Evolutionary conservation across 2,797 vertebrate genomes (phyloP).

Genomic region (Caiman crocodilus): DNA sequence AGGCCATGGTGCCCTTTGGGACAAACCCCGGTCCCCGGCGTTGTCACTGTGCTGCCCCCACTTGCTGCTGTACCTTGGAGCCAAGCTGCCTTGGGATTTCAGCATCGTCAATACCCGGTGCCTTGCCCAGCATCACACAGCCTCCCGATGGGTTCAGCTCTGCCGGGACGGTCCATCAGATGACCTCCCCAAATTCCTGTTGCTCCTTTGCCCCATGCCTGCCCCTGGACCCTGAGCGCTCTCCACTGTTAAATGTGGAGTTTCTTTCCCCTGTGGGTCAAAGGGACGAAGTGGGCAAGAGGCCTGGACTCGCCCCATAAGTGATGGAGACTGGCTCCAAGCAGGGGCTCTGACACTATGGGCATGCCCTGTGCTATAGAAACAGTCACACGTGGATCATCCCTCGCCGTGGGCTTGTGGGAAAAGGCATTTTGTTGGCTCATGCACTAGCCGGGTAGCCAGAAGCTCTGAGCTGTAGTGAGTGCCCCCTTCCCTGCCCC

Average conservation of each 20-base stretch:
- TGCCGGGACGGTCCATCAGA: not conserved
- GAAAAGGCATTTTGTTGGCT: too few relatives aligned
- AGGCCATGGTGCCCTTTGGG: not conserved
- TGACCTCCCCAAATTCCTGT: not conserved
- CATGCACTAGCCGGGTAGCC: too few relatives aligned
- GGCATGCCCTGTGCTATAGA: too few relatives aligned
- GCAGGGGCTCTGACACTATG: too few relatives aligned
- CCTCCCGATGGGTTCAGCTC: not conserved
- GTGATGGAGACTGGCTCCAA: too few relatives aligned
- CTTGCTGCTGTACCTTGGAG: accelerated
- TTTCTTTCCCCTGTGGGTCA: too few relatives aligned
- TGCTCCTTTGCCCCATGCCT: accelerated
- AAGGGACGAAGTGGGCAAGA: too few relatives aligned
- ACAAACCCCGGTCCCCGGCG: not conserved
- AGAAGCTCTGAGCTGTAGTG: too few relatives aligned
- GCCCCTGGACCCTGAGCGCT: accelerated
- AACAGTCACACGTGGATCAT: too few relatives aligned
- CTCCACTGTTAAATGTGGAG: not conserved
- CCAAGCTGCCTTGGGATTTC: accelerated
- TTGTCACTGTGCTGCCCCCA: accelerated
- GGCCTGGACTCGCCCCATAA: too few relatives aligned
- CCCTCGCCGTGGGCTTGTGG: too few relatives aligned
- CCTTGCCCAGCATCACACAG: not conserved
- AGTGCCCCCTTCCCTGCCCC: not conserved
- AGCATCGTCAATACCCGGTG: accelerated